These are phyloP conservation scores for Papilio machaon DNA, from an alignment of 1,140 invertebrate genomes.

Conservation along the genomic window DNA sequence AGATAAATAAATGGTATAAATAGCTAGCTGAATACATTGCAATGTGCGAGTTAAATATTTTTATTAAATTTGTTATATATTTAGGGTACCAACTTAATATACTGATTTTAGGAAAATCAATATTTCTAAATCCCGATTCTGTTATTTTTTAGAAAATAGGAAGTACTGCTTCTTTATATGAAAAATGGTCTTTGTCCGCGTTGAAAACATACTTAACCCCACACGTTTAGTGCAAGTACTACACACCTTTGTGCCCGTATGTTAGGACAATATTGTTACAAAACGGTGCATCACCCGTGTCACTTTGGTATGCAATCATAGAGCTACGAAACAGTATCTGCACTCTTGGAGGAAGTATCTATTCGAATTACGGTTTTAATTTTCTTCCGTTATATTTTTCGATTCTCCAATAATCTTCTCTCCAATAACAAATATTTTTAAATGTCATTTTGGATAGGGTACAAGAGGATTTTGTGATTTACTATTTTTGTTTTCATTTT, in stretches of 20 bases:
- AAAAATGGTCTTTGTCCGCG: neutral
- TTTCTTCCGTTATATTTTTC: too few species aligned
- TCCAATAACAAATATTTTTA: too few species aligned
- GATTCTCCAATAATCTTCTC: too few species aligned
- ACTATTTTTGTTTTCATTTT: too few species aligned
- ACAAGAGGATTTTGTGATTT: too few species aligned
- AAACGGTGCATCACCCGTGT: conserved; percentile 12
- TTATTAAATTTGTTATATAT: too few species aligned
- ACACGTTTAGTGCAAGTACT: neutral
- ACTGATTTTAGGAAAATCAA: too few species aligned
- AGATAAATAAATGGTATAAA: conserved; percentile 11
- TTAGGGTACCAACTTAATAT: too few species aligned
- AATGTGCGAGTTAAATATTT: too few species aligned
- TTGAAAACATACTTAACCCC: neutral
- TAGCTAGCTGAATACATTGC: neutral
- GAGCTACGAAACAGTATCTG: neutral
- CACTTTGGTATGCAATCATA: neutral
- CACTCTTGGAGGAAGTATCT: neutral
- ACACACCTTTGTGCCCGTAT: conserved; percentile 13
- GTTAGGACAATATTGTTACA: conserved; percentile 21
- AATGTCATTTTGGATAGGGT: too few species aligned
- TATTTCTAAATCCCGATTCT: too few species aligned
- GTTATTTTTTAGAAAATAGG: neutral
- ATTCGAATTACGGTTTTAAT: too few species aligned
- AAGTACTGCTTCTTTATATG: neutral